Percentiles rank a stretch among this genome's conserved stretches.
Conservation (phyloP, 2,113 vertebrate species). For the Rhizomys pruinosus region DNA sequence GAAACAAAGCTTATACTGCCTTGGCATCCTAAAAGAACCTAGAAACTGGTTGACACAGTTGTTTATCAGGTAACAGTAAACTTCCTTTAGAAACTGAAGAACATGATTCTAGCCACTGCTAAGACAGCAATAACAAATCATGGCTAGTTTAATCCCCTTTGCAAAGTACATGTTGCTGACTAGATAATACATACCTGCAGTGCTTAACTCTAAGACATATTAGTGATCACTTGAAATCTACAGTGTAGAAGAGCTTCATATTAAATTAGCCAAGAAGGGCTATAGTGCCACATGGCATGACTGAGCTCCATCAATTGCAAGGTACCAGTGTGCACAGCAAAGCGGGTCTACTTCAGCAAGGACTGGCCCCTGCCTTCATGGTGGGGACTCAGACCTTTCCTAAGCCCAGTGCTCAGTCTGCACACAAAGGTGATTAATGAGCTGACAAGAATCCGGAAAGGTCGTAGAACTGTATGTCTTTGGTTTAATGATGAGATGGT, state of each 20-base stretch:
- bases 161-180: accelerated
- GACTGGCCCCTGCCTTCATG: accelerated
- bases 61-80: accelerated
- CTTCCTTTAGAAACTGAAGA: not conserved
- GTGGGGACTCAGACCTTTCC: not conserved
- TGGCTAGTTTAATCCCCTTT: not conserved
- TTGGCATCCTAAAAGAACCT: accelerated
- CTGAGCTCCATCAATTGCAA: accelerated
- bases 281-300: accelerated
- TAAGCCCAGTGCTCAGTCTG: accelerated
- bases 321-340: accelerated
- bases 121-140: accelerated
- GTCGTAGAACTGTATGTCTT: not conserved
- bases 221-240: accelerated
- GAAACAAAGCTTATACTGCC: not conserved
- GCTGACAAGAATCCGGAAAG: not conserved
- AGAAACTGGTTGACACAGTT: accelerated
- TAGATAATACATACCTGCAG: not conserved
- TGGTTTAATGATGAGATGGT: not conserved
- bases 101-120: accelerated
- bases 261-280: accelerated
- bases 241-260: not conserved
- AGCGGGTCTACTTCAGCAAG: not conserved
- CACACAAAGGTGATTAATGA: constrained; percentile 41
- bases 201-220: no score